Conservation (phyloP, 2,888 invertebrate species). For the Cantharis lateralis region DNA sequence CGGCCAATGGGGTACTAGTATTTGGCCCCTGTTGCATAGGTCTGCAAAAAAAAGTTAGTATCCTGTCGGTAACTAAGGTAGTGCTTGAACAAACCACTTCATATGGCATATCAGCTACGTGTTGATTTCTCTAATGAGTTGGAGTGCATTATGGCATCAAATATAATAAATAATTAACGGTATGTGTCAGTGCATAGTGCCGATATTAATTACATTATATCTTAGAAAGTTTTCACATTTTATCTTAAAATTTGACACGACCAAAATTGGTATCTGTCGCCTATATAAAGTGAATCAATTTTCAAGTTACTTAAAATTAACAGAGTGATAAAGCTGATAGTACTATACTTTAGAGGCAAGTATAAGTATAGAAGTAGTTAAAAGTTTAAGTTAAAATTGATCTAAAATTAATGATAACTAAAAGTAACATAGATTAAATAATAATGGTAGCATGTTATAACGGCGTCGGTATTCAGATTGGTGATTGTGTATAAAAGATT, state of each 20-base stretch:
- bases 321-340: background rate
- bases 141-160: too few species aligned
- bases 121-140: too few species aligned
- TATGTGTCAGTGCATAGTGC: background rate
- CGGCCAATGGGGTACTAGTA: too few species aligned
- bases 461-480: conserved; percentile 40
- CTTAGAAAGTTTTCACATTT: background rate
- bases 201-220: background rate
- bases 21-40: too few species aligned
- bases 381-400: conserved; percentile 17
- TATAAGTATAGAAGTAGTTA: background rate
- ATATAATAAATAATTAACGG: background rate
- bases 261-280: background rate
- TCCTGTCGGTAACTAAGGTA: too few species aligned
- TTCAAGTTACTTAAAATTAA: background rate
- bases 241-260: background rate
- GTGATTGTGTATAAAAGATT: conserved; percentile 48
- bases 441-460: conserved; percentile 42
- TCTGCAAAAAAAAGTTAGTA: too few species aligned
- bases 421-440: conserved; percentile 36
- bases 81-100: too few species aligned
- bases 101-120: too few species aligned
- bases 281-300: background rate
- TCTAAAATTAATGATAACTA: conserved; percentile 40
- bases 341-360: background rate